Evolutionary conservation across 2,113 vertebrate genomes (phyloP).

Genomic region (Excalfactoria chinensis): DNA sequence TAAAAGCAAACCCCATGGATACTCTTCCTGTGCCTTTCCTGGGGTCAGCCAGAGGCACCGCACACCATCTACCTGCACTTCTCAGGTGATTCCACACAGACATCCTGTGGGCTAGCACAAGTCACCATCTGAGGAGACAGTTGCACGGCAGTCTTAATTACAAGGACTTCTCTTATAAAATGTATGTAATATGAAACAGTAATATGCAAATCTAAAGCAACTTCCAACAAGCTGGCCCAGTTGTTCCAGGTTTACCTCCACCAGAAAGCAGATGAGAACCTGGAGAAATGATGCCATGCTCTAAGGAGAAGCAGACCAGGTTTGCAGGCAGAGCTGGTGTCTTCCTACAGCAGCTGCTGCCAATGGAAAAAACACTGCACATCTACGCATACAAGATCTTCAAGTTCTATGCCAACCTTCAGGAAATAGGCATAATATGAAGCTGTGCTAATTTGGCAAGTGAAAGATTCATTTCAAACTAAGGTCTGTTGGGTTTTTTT

Average conservation of each 20-base stretch:
- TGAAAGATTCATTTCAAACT: neutral
- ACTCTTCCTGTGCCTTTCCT: neutral
- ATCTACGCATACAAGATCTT: neutral
- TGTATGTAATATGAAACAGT: neutral
- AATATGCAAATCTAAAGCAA: neutral
- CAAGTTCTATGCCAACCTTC: neutral
- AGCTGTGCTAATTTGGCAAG: neutral
- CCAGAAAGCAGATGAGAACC: neutral
- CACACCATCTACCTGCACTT: neutral
- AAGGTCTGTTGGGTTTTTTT: neutral
- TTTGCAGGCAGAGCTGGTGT: neutral
- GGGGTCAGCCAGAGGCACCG: neutral
- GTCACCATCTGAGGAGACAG: neutral
- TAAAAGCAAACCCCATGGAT: neutral
- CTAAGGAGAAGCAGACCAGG: neutral
- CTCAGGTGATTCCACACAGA: neutral
- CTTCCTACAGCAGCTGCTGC: neutral
- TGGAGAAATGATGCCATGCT: neutral
- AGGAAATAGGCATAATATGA: neutral
- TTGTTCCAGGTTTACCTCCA: neutral
- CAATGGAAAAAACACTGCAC: neutral
- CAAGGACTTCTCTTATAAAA: neutral
- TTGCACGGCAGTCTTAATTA: neutral
- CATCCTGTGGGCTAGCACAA: neutral
- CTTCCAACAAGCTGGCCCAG: neutral